Conservation (phyloP, 2,888 invertebrate genomes). For the Drosophila pegasa region DNA sequence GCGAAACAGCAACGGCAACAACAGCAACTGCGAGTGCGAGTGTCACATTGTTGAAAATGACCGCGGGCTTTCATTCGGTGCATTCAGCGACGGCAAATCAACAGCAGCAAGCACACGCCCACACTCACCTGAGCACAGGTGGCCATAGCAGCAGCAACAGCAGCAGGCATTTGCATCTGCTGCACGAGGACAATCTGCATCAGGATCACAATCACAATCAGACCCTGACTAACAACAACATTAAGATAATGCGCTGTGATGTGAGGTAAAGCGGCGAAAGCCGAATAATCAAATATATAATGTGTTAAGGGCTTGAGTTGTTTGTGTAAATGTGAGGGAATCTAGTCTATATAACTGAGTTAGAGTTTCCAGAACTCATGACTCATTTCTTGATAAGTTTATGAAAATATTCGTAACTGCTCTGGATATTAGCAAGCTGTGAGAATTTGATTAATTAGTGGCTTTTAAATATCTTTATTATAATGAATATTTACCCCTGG, state of each 20-base stretch:
- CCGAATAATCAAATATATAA: too few relatives aligned
- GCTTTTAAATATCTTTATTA: too few relatives aligned
- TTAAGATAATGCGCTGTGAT: slow-evolving; percentile 70
- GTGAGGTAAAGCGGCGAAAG: slow-evolving; percentile 34
- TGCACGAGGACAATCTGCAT: slow-evolving; percentile 30
- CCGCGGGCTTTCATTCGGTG: slow-evolving; percentile 77
- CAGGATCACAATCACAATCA: slow-evolving; percentile 65
- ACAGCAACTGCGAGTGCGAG: slow-evolving; percentile 19
- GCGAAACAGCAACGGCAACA: slow-evolving; percentile 64
- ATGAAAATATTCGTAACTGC: too few relatives aligned
- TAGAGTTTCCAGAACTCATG: too few relatives aligned
- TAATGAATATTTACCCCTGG: too few relatives aligned
- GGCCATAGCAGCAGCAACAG: slow-evolving; percentile 17
- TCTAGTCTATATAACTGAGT: too few relatives aligned
- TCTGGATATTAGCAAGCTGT: too few relatives aligned
- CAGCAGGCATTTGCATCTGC: slow-evolving; percentile 28
- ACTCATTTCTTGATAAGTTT: too few relatives aligned
- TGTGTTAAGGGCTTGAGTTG: background rate
- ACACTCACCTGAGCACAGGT: slow-evolving; percentile 16
- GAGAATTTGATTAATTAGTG: too few relatives aligned
- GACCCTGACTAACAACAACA: slow-evolving; percentile 24
- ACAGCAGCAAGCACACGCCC: slow-evolving; percentile 30
- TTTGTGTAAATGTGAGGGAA: too few relatives aligned
- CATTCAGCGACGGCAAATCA: slow-evolving; percentile 81
- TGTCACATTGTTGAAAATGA: slow-evolving; percentile 73